phyloP scores from a whole-genome alignment of 2,888 invertebrate genomes.

The Periphyllus acericola region DNA sequence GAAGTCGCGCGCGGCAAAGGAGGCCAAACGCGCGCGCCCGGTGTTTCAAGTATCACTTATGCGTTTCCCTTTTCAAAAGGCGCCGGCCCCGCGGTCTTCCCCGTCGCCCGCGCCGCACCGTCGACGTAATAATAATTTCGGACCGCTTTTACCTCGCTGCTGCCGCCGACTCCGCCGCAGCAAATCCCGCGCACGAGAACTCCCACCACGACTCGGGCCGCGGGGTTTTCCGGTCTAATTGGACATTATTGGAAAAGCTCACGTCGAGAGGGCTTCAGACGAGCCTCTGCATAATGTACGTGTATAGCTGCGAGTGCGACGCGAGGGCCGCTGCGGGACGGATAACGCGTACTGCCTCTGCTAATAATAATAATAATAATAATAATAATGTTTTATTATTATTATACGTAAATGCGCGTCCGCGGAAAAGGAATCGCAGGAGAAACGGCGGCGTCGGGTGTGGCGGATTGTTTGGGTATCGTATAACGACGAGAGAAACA shows the following conservation, averaged over 20 bases:
- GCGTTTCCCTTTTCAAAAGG: constrained; percentile 56
- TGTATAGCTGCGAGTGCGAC: not conserved
- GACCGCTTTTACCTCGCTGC: constrained; percentile 35
- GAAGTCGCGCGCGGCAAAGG: not conserved
- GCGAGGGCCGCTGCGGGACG: not conserved
- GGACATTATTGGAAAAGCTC: constrained; percentile 61
- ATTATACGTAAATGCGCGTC: not conserved
- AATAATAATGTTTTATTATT: constrained; percentile 8
- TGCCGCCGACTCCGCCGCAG: not conserved
- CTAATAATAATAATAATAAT: not conserved
- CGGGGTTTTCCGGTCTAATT: constrained; percentile 49
- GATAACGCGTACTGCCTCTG: not conserved
- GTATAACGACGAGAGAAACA: no score
- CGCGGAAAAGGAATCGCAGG: not conserved
- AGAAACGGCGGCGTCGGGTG: no score
- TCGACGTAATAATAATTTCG: constrained; percentile 48
- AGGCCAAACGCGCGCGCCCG: constrained; percentile 10
- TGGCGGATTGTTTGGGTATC: no score
- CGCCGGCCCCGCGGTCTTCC: no score
- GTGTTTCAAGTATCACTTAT: constrained; percentile 61
- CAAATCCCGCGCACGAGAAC: constrained; percentile 16
- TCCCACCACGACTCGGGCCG: not conserved
- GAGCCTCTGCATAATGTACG: no score
- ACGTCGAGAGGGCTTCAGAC: constrained; percentile 47
- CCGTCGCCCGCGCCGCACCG: not conserved